phyloP scores from a whole-genome alignment of 2,888 invertebrate species.

The Nephrotoma appendiculata region DNA sequence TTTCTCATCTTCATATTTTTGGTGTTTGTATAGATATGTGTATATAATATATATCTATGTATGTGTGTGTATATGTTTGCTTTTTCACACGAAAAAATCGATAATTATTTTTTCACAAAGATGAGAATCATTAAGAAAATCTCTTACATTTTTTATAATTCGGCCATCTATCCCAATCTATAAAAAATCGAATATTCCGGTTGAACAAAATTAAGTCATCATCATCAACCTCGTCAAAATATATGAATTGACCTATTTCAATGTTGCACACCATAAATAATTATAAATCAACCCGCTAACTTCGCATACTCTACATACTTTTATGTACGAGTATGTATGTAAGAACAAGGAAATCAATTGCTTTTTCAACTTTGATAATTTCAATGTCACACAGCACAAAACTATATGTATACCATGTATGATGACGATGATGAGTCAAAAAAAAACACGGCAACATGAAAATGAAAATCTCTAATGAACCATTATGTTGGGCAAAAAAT shows the following conservation, averaged over 20 bases:
- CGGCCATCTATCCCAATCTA: background rate
- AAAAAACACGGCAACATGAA: background rate
- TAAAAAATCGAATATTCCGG: background rate
- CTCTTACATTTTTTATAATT: background rate
- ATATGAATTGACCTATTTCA: background rate
- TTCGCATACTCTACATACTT: background rate
- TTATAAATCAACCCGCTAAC: background rate
- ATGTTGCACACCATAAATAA: background rate
- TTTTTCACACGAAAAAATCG: conserved; percentile 1
- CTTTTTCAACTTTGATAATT: background rate
- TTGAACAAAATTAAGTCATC: background rate
- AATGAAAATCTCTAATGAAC: background rate
- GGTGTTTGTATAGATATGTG: background rate
- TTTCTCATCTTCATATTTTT: background rate
- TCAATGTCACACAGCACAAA: background rate
- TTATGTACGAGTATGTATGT: background rate
- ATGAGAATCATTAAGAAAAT: conserved; percentile 3
- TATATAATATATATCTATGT: background rate
- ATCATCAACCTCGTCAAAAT: background rate
- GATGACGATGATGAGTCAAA: background rate
- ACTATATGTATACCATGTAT: background rate
- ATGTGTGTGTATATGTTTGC: background rate
- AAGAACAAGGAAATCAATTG: background rate
- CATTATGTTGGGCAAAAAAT: background rate
- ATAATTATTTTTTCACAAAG: conserved; percentile 2